These are phyloP conservation scores for Brachyhypopomus occidentalis DNA, from an alignment of 2,113 vertebrate genomes.

Conservation along the genomic window DNA sequence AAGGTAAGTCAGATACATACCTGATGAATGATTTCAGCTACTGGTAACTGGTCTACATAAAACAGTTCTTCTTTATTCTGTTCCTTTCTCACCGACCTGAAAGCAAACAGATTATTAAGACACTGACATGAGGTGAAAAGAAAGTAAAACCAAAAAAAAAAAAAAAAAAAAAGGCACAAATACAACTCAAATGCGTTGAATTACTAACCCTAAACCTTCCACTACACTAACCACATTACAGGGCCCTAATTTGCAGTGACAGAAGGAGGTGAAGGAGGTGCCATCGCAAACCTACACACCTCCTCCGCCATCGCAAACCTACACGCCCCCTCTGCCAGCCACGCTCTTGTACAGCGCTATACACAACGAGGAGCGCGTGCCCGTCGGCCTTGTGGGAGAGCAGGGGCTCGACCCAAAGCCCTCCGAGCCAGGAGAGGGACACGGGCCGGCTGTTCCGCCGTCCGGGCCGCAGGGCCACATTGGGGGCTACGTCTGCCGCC, in stretches of 20 bases:
- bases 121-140: not conserved
- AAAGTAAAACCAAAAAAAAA: not conserved
- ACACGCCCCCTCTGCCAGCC: not conserved
- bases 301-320: not conserved
- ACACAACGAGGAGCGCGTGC: not conserved
- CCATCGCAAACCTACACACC: no score
- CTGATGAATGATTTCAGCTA: constrained; percentile 97
- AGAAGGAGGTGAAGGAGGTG: not conserved
- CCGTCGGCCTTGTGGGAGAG: no score
- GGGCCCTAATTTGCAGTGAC: not conserved
- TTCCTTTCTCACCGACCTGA: constrained; percentile 68
- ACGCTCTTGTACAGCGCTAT: not conserved
- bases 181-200: constrained; percentile 1
- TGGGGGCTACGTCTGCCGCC: not conserved
- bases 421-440: not conserved
- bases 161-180: not conserved
- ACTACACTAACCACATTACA: constrained; percentile 1
- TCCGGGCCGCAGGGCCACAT: constrained; percentile 10
- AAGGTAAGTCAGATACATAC: constrained; percentile 66
- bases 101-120: constrained; percentile 23
- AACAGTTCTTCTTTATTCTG: constrained; percentile 69
- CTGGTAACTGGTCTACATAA: constrained; percentile 92
- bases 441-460: not conserved
- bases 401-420: constrained; percentile 3
- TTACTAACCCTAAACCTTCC: not conserved